A percentile compares a stretch with the other conserved stretches of the same genome.
These are phyloP conservation scores for roundworm (Caenorhabditis elegans) DNA, from an alignment of 1,140 invertebrate genomes.

Conservation along the genomic window WBcel235 BX284603.4:7652001-7652500, in stretches of 20 bases:
- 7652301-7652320: slow-evolving; percentile 34
- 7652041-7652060: too few species aligned
- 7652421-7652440: slow-evolving; percentile 7
- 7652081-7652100: too few species aligned
- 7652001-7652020: too few species aligned
- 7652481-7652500: neutral
- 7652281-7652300: slow-evolving; percentile 27
- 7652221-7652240: slow-evolving; percentile 31
- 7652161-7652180: slow-evolving; percentile 40
- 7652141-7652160: too few species aligned
- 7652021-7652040: too few species aligned
- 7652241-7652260: slow-evolving; percentile 24
- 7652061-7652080: neutral
- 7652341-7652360: slow-evolving; percentile 21
- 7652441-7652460: neutral
- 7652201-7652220: slow-evolving; percentile 35
- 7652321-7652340: neutral
- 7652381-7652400: neutral
- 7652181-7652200: slow-evolving; percentile 33
- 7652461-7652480: neutral
- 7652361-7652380: neutral
- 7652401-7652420: neutral
- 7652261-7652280: slow-evolving; percentile 37
- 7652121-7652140: too few species aligned
- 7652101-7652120: too few species aligned